phyloP scores from a whole-genome alignment of 2,113 vertebrate genomes.

The Brienomyrus longianalis region DNA sequence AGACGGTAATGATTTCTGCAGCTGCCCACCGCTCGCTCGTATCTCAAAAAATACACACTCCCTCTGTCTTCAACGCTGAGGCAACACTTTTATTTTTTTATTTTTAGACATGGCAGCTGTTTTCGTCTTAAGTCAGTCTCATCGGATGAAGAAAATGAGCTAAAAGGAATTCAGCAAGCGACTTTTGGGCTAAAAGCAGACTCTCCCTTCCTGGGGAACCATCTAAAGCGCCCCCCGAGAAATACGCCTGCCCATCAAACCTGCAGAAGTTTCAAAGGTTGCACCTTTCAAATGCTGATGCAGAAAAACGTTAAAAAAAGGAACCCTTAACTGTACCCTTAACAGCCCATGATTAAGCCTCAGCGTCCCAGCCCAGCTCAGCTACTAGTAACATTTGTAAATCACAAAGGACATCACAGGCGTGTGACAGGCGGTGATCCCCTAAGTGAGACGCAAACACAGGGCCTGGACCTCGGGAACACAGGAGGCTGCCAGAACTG shows the following conservation, averaged over 20 bases:
- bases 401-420: background rate
- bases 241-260: conserved; percentile 44
- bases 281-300: conserved; percentile 16
- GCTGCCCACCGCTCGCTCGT: background rate
- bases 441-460: background rate
- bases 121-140: background rate
- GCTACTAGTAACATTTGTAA: background rate
- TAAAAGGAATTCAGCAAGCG: background rate
- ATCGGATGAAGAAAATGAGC: background rate
- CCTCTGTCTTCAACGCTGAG: background rate
- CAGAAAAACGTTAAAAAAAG: background rate
- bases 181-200: background rate
- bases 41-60: background rate
- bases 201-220: background rate
- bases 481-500: background rate
- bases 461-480: background rate
- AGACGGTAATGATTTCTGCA: background rate
- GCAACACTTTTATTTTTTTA: background rate
- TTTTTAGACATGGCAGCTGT: background rate
- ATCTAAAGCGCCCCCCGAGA: conserved; percentile 43
- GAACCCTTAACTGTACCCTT: background rate
- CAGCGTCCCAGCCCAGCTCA: background rate
- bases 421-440: background rate
- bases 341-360: background rate
- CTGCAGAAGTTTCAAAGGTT: conserved; percentile 19